Evolutionary conservation across 2,888 invertebrate genomes (phyloP), one percentile per base, ranked within the genome.

Genomic region (Zaprionus lineosus): DNA sequence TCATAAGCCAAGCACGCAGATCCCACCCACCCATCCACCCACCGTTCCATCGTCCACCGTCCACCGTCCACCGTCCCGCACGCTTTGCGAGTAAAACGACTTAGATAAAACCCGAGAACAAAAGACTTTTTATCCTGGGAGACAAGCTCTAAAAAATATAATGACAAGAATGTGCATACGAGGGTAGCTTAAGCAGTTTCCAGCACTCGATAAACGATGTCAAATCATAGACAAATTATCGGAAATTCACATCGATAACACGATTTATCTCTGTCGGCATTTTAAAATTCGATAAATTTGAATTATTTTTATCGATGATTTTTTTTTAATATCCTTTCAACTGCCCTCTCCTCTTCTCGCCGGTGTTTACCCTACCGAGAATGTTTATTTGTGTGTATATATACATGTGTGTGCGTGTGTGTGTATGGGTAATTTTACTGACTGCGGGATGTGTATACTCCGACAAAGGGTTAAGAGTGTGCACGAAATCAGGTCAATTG

Each of bases 401-500:
- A 11, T 7, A n/a, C 15, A 2, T 24, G 14, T 14, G 11, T 9
- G 11, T 14, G 3, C 29, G 29, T 15, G 12, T 21, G 26, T 61
- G n/a, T 5, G 12, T 16, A 9, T n/a, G 9, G 14, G 2, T 34
- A 31, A 31, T 14, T 44, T 24, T 55, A 64, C 56, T 16, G n/a
- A 28, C 43, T 48, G 28, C 47, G 39, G 50, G 21, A 44, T 55
- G 58, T 50, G 34, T 39, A 31, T 6, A 24, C 55, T 31, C 51
- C 63, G 59, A 65, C 81, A 79, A 82, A 78, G 81, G 86, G 84
- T 86, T 86, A 82, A 70, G 61, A 66, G 86, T 63, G 68, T 84
- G 55, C 51, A 53, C 36, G 64, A 64, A 82, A 86, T 85, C 81
- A 85, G 82, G 82, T 82, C 82, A 82, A 86, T 86, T 85, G 82